A percentile compares a stretch with the other conserved stretches of the same genome.
Evolutionary conservation across 2,797 vertebrate genomes (phyloP).

Genomic region (Megalops cyprinoides): DNA sequence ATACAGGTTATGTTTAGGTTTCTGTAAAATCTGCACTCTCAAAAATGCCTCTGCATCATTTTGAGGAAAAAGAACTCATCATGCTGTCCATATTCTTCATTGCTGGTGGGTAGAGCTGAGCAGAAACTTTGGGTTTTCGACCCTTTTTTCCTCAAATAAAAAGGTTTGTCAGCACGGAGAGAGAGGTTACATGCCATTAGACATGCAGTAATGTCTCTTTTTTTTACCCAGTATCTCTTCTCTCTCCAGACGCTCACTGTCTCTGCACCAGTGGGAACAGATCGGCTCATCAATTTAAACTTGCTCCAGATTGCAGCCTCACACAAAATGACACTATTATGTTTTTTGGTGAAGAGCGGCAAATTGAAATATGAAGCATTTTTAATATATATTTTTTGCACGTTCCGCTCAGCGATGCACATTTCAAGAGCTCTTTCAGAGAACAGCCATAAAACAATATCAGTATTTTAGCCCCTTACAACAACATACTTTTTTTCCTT

Average conservation of each 20-base stretch:
- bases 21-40: background rate
- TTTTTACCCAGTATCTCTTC: background rate
- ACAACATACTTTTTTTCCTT: background rate
- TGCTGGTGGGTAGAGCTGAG: slow-evolving; percentile 9
- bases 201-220: background rate
- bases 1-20: background rate
- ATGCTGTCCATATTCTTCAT: background rate
- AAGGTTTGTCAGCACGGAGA: background rate
- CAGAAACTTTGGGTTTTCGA: slow-evolving; percentile 12
- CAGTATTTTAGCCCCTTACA: slow-evolving; percentile 10
- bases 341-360: slow-evolving; percentile 40
- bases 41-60: background rate
- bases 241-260: background rate
- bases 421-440: slow-evolving; percentile 19
- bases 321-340: slow-evolving; percentile 13
- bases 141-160: background rate
- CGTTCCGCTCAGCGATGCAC: background rate
- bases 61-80: background rate
- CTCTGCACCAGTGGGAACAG: slow-evolving; percentile 31
- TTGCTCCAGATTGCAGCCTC: background rate
- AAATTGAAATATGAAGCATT: background rate
- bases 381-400: background rate
- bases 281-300: slow-evolving; percentile 52
- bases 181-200: background rate
- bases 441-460: slow-evolving; percentile 40